phyloP scores from a whole-genome alignment of 2,888 invertebrate species.

The Helleia helle region DNA sequence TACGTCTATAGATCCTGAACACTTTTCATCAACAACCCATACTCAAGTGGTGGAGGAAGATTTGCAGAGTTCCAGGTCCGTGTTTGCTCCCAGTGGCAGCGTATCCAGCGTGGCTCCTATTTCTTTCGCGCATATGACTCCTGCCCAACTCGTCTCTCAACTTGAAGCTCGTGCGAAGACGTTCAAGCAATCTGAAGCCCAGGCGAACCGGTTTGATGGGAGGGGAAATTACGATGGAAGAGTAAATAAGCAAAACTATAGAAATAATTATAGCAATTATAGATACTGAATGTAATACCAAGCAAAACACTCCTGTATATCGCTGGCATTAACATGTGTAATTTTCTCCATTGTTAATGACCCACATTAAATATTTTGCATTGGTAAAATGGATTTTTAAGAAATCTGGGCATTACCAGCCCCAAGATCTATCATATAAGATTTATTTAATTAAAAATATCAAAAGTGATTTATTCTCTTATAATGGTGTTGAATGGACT shows the following conservation, averaged over 20 bases:
- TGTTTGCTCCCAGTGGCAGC: conserved; percentile 54
- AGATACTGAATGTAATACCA: conserved; percentile 6
- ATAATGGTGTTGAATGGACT: no score
- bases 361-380: no score
- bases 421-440: no score
- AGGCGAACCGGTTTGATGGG: conserved; percentile 20
- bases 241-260: conserved; percentile 11
- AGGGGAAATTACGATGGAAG: conserved; percentile 28
- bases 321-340: no score
- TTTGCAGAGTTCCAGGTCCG: conserved; percentile 47
- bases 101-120: conserved; percentile 43
- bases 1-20: conserved; percentile 38
- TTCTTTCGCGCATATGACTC: conserved; percentile 61
- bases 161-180: conserved; percentile 62
- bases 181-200: conserved; percentile 40
- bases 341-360: no score
- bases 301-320: not conserved
- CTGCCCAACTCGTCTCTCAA: conserved; percentile 62
- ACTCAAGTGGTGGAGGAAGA: conserved; percentile 63
- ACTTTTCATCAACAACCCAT: conserved; percentile 44
- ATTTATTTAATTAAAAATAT: no score
- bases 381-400: not conserved
- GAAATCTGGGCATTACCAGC: no score
- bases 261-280: conserved; percentile 7
- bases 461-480: no score